Evolutionary conservation across 2,888 invertebrate genomes (phyloP).

Genomic region (Galeopsomyia nigrocyanea): DNA sequence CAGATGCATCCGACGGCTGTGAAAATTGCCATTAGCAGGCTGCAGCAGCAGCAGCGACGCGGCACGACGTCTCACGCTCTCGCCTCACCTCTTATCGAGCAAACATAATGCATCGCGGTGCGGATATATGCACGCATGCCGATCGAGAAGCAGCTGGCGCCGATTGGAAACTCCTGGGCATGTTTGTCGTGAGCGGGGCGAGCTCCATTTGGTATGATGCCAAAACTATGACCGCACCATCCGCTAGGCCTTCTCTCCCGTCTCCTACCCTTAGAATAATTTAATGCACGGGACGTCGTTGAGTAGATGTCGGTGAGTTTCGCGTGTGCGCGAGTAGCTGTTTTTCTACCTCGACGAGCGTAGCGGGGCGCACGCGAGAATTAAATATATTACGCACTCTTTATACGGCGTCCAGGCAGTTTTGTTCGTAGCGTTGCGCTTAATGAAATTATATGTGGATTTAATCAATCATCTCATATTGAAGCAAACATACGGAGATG

Average conservation of each 20-base stretch:
- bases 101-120: slow-evolving; percentile 23
- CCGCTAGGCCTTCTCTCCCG: background rate
- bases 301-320: no score
- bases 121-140: background rate
- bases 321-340: no score
- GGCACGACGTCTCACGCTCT: slow-evolving; percentile 36
- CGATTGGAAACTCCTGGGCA: slow-evolving; percentile 17
- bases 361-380: no score
- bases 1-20: slow-evolving; percentile 49
- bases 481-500: no score
- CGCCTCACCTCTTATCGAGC: slow-evolving; percentile 19
- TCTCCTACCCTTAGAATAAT: no score
- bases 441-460: no score
- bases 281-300: no score
- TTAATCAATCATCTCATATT: no score
- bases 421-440: no score
- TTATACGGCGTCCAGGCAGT: no score
- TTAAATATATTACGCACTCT: no score
- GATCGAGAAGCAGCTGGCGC: background rate
- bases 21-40: slow-evolving; percentile 48
- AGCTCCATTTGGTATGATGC: slow-evolving; percentile 24
- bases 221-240: slow-evolving; percentile 16
- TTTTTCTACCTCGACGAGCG: no score
- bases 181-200: slow-evolving; percentile 9
- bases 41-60: slow-evolving; percentile 23